A percentile compares a stretch with the other conserved stretches of the same genome.
phyloP scores from a whole-genome alignment of 2,797 vertebrate genomes.

The Graptemys geographica region DNA sequence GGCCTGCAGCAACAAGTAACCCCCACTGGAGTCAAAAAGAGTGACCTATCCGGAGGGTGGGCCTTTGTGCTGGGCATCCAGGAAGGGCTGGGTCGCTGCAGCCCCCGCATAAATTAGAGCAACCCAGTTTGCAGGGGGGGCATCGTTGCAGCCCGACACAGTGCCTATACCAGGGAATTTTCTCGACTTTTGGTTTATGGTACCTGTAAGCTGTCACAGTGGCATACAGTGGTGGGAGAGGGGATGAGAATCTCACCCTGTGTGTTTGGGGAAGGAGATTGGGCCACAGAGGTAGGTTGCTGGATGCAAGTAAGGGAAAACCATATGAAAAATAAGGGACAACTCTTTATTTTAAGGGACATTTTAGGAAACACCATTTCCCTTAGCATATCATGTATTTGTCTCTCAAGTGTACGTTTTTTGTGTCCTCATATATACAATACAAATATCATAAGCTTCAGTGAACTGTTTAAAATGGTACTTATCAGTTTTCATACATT shows the following conservation, averaged over 20 bases:
- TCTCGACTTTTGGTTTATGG: no score
- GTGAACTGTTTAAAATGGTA: neutral
- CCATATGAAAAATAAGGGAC: neutral
- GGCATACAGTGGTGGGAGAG: fast-evolving
- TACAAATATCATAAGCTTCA: neutral
- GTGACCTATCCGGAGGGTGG: neutral
- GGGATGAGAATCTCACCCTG: neutral
- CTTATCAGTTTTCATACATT: neutral
- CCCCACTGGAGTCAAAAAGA: neutral
- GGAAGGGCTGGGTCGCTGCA: neutral
- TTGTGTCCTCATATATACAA: neutral
- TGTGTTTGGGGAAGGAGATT: no score
- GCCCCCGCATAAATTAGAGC: neutral
- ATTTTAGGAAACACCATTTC: neutral
- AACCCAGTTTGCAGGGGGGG: neutral
- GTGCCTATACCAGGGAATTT: neutral
- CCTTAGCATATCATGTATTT: neutral
- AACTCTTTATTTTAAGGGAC: neutral
- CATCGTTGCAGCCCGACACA: no score
- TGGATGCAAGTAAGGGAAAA: neutral
- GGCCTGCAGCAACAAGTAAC: neutral
- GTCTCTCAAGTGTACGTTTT: neutral
- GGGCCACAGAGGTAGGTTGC: neutral
- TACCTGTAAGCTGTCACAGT: neutral
- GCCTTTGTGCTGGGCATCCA: neutral